Evolutionary conservation across 2,113 vertebrate genomes (phyloP).

Genomic region (Brachyistius frenatus): DNA sequence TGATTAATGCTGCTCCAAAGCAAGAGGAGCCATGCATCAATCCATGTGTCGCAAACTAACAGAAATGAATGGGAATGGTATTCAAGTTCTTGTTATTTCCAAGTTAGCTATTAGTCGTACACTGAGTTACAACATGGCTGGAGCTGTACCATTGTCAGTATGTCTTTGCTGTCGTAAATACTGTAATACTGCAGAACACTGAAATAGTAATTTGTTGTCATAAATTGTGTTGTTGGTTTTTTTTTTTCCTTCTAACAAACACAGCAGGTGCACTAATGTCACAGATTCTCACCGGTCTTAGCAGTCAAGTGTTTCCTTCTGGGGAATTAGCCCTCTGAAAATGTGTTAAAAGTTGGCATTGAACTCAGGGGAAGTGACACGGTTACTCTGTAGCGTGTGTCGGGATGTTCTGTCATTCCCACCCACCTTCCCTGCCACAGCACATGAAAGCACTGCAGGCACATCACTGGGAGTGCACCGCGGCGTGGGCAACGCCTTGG

Average conservation of each 20-base stretch:
- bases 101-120: not conserved
- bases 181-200: not conserved
- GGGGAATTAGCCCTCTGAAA: conserved; percentile 9
- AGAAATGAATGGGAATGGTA: conserved; percentile 23
- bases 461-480: conserved; percentile 42
- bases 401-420: conserved; percentile 30
- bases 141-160: not conserved
- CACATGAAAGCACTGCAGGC: conserved; percentile 51
- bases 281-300: not conserved
- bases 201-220: not conserved
- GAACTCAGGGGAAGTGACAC: conserved; percentile 36
- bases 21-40: not conserved
- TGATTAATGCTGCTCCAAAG: conserved; percentile 45
- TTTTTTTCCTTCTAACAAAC: not conserved
- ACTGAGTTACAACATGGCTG: no score
- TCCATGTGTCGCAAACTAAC: conserved; percentile 18
- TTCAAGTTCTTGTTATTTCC: conserved; percentile 17
- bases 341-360: conserved; percentile 17
- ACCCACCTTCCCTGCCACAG: conserved; percentile 17
- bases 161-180: not conserved
- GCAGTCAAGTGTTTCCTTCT: conserved; percentile 1
- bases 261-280: conserved; percentile 1
- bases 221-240: not conserved
- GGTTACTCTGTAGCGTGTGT: conserved; percentile 13
- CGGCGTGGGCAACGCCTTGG: conserved; percentile 30